These are phyloP conservation scores for Falco concolor DNA, from an alignment of 2,797 vertebrate species.

Conservation along the genomic window DNA sequence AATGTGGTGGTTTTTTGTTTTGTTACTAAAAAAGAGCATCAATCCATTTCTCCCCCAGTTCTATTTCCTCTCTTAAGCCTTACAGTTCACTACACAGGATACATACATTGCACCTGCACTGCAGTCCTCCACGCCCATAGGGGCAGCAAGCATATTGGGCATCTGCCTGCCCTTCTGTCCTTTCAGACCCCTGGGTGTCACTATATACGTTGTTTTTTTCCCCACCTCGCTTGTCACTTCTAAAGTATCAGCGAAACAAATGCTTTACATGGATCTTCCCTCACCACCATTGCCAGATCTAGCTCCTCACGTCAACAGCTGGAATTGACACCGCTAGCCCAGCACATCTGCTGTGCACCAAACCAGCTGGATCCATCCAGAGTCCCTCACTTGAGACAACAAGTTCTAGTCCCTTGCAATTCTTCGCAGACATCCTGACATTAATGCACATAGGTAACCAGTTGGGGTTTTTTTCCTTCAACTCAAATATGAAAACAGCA, in stretches of 20 bases:
- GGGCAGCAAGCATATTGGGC: background rate
- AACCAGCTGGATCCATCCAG: no score
- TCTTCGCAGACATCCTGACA: background rate
- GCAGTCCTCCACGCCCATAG: background rate
- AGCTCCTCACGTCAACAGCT: rapidly evolving
- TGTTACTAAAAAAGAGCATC: background rate
- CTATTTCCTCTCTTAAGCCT: background rate
- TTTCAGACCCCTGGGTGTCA: rapidly evolving
- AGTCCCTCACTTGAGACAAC: background rate
- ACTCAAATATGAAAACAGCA: background rate
- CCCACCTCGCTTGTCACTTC: background rate
- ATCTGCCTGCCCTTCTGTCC: background rate
- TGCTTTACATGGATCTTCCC: background rate
- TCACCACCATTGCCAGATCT: background rate
- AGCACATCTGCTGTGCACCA: background rate
- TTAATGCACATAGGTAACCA: background rate
- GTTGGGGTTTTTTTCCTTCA: background rate
- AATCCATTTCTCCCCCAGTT: background rate
- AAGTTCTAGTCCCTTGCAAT: no score
- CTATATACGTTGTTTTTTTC: no score
- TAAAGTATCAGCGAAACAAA: background rate
- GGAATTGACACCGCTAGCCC: background rate
- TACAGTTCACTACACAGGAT: background rate
- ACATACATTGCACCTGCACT: rapidly evolving
- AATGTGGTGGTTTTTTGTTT: no score